These are phyloP conservation scores for Tyrophagus putrescentiae DNA, from an alignment of 1,140 invertebrate species.

Conservation along the genomic window DNA sequence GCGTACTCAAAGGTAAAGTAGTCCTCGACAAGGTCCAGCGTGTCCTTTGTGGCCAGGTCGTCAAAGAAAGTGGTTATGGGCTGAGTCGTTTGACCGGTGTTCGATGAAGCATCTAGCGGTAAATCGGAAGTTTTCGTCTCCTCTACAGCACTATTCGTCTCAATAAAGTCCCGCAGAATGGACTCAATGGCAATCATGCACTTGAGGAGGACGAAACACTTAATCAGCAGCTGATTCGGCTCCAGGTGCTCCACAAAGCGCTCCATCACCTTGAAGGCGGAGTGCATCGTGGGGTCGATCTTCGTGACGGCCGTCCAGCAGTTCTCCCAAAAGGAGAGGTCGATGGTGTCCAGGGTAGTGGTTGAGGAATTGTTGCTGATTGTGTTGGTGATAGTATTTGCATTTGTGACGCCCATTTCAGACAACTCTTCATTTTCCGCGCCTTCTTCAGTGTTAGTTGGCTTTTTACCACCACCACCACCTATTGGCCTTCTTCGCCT, in stretches of 20 bases:
- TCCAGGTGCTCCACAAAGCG: slow-evolving; percentile 8
- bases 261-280: slow-evolving; percentile 17
- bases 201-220: slow-evolving; percentile 15
- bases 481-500: background rate
- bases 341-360: no score
- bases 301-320: background rate
- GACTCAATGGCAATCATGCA: slow-evolving; percentile 13
- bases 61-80: background rate
- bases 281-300: slow-evolving; percentile 12
- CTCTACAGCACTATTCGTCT: background rate
- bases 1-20: slow-evolving; percentile 9
- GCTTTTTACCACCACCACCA: no score
- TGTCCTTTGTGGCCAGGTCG: background rate
- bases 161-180: slow-evolving; percentile 1
- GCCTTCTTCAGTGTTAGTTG: background rate
- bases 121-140: no score
- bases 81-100: background rate
- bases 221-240: slow-evolving; percentile 9
- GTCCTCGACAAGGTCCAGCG: background rate
- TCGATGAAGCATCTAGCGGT: background rate
- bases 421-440: background rate
- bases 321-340: slow-evolving; percentile 6
- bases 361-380: no score
- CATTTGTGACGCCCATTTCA: no score
- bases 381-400: no score